Conservation (phyloP, 2,113 vertebrate species). For the Crypturellus undulatus region DNA sequence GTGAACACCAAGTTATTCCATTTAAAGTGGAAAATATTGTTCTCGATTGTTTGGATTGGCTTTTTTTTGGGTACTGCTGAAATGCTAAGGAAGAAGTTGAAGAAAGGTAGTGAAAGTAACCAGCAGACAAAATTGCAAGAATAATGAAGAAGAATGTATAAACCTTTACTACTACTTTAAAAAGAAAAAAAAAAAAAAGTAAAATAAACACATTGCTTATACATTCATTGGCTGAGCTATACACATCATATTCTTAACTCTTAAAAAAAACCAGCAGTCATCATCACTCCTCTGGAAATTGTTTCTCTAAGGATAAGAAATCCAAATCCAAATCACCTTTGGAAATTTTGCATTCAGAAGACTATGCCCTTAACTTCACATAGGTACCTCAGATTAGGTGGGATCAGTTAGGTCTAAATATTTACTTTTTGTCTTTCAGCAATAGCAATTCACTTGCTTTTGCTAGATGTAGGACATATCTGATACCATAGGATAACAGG, state of each 20-base stretch:
- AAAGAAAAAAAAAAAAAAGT: neutral
- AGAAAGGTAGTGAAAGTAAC: neutral
- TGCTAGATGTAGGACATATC: neutral
- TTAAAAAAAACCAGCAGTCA: neutral
- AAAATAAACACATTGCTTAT: neutral
- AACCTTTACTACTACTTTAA: neutral
- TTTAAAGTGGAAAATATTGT: neutral
- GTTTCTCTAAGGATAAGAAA: neutral
- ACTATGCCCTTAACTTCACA: neutral
- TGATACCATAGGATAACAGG: neutral
- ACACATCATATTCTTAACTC: neutral
- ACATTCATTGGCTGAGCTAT: neutral
- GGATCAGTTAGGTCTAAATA: neutral
- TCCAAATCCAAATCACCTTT: neutral
- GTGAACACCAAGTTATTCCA: neutral
- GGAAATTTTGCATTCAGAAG: neutral
- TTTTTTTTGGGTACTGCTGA: neutral
- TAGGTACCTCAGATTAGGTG: neutral
- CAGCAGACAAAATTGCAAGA: neutral
- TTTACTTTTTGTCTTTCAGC: neutral
- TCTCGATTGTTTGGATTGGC: neutral
- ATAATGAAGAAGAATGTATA: neutral
- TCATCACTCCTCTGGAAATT: neutral
- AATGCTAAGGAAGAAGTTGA: neutral
- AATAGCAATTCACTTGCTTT: neutral